Evolutionary conservation across 2,113 vertebrate species (phyloP), one percentile per base, ranked within the genome.

Genomic region (Channa maculata): DNA sequence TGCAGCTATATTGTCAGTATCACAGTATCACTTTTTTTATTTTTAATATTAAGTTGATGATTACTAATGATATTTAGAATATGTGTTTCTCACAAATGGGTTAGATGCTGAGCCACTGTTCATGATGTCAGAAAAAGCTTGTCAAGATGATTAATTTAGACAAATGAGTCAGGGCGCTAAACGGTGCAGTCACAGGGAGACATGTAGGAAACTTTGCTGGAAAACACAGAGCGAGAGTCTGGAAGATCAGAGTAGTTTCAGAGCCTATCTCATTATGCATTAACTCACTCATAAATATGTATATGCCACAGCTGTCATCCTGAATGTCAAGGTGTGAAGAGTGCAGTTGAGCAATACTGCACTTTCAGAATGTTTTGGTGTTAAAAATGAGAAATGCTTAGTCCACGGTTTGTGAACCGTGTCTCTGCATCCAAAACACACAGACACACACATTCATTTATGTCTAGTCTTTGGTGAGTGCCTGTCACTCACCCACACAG

Each of bases 131-230:
- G 2, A 36, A 10, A 9, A 5, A 14, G 2, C 36, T 1, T 46
- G 37, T 8, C 10, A 64, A 44, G 66, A 68, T 74, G 78, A 67
- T 9, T 69, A 48, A 79, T 68, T 5, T 1, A 2, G 36, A 1
- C 11, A 1, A 43, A 9, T 89, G 87, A 89, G 39, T 92, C 87
- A 90, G 14, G 63, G n/a, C 11, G 3, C 6, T 14, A 33, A 24
- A 37, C 34, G 63, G 58, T 41, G 61, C 38, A 51, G 24, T n/a
- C 9, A 38, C 34, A n/a, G n/a, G 38, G 55, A 11, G 8, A 39
- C 9, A 2, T 4, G 24, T 3, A 6, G 9, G 34, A 13, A 7
- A 10, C 3, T 75, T 83, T 81, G 74, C 76, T 50, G 80, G 79
- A 86, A 88, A 51, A 71, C 45, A n/a, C 45, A 58, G 34, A 61